A percentile compares a stretch with the other conserved stretches of the same genome.
Conservation (phyloP, 2,888 invertebrate species). For the Diabrotica balteata region DNA sequence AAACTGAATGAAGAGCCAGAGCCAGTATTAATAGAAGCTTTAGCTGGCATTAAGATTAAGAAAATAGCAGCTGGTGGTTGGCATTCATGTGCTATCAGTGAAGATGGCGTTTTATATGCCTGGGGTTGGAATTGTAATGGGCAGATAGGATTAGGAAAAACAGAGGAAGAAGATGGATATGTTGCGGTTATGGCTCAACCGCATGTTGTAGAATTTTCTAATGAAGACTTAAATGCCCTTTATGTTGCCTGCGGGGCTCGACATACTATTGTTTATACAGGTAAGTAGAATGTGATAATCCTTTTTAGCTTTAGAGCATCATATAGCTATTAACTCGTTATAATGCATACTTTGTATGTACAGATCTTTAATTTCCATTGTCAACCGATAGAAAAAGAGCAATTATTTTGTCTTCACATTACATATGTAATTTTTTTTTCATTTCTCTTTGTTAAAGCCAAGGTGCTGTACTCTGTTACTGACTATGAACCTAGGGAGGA, state of each 20-base stretch:
- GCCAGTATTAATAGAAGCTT: constrained; percentile 74
- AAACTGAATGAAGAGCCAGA: constrained; percentile 67
- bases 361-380: too few species aligned
- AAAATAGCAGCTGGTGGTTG: constrained; percentile 83
- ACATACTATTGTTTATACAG: constrained; percentile 74
- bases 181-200: constrained; percentile 61
- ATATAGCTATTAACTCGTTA: too few species aligned
- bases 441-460: too few species aligned
- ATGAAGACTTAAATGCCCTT: constrained; percentile 54
- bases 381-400: too few species aligned
- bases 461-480: too few species aligned
- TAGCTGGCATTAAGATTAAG: constrained; percentile 77
- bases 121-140: constrained; percentile 95
- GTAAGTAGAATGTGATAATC: constrained; percentile 52
- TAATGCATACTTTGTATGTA: too few species aligned
- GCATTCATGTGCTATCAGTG: constrained; percentile 83
- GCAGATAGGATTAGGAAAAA: constrained; percentile 73
- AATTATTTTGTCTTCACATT: too few species aligned
- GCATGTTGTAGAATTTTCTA: constrained; percentile 62
- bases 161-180: constrained; percentile 50
- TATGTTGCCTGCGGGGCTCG: constrained; percentile 77
- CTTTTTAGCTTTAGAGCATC: too few species aligned
- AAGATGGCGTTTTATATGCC: constrained; percentile 81
- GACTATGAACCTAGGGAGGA: too few species aligned
- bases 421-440: too few species aligned